Evolutionary conservation across 1,140 invertebrate species (phyloP), one percentile per base, ranked within the genome.

Genomic region (Euwallacea fornicatus): DNA sequence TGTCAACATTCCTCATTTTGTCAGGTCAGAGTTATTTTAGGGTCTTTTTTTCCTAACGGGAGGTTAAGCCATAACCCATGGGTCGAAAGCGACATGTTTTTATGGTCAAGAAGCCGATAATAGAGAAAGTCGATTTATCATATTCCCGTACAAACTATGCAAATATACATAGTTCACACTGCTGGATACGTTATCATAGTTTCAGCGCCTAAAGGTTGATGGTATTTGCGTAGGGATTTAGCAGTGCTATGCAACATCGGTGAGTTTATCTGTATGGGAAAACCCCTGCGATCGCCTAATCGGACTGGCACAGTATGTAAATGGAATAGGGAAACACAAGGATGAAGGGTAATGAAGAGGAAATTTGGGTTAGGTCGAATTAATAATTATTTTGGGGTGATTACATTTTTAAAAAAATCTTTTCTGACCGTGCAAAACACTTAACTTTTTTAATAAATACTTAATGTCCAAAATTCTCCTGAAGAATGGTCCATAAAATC

Each of bases 311-410:
- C 21, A 42, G 59, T 61, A 33, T 61, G 11, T 61, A 42, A 61
- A 42, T 61, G 59, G n/a, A 61, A 61, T 42, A 42, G 59, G 21
- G 42, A 42, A 7, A 6, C 21, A 61, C 59, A 11, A 0, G 41
- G 59, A 43, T 43, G 59, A 61, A 41, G 21, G 59, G 33, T 61
- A 61, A 61, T 61, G 59, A 42, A 42, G 59, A 61, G 59, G 21
- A 61, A 61, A 33, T 33, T 33, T 4, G 21, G 4, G 1, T 33
- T 33, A 33, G 21, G 21, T 33, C 21, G 21, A 33, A 33, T 33
- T 33, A 33, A 33, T 33, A 2, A 33, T n/a, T n/a, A 33, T 33
- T 33, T 4, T 33, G 21, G 21, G 21, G 1, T 33, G 21, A 33
- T 33, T 33, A 33, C 4, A 33, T 33, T n/a, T n/a, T n/a, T 33